phyloP scores from a whole-genome alignment of 2,113 vertebrate species.

The Coreoperca whiteheadi region DNA sequence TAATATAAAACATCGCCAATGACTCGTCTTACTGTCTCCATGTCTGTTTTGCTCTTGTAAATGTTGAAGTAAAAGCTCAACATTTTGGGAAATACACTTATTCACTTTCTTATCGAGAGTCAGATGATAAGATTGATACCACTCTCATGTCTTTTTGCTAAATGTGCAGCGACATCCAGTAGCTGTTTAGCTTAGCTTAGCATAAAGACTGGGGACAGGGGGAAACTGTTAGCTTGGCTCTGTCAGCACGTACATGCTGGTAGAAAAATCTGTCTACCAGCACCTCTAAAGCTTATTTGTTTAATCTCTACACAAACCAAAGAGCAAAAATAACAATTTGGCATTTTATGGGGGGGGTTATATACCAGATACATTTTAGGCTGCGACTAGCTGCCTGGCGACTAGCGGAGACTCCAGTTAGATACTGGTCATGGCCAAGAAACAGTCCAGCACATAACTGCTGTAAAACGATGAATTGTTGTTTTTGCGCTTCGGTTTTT shows the following conservation, averaged over 20 bases:
- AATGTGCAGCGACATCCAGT: background rate
- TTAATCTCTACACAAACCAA: background rate
- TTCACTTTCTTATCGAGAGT: background rate
- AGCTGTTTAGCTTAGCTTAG: slow-evolving; percentile 6
- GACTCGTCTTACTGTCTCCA: background rate
- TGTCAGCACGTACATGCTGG: no score
- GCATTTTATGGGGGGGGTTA: background rate
- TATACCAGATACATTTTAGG: no score
- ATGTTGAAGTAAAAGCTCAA: background rate
- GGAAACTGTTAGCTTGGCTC: background rate
- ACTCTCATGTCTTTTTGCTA: background rate
- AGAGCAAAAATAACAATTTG: background rate
- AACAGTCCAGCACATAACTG: no score
- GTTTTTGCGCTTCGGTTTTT: no score
- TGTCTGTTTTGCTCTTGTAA: background rate
- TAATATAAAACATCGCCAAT: background rate
- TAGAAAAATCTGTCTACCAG: background rate
- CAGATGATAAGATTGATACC: background rate
- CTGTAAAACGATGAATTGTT: no score
- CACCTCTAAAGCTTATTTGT: background rate
- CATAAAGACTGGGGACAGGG: background rate
- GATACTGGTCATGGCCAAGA: background rate
- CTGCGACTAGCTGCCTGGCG: background rate
- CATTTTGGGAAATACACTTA: background rate
- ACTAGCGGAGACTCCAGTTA: background rate